phyloP scores from a whole-genome alignment of 1,140 invertebrate species.

The Drosophila miranda region DNA sequence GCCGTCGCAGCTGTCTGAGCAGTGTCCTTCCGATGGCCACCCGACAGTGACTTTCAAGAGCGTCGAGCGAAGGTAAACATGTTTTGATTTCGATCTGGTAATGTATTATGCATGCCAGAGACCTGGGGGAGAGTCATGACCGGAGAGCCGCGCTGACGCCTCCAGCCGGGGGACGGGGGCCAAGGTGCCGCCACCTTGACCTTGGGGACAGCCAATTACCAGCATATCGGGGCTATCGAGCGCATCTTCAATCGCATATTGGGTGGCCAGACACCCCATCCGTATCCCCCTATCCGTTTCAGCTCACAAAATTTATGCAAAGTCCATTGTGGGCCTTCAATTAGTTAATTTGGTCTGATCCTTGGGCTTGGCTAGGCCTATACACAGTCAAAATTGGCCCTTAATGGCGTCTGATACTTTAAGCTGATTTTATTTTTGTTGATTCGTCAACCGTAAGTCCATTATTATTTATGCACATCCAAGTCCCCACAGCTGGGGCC shows the following conservation, averaged over 20 bases:
- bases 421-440: conserved; percentile 32
- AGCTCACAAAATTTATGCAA: conserved; percentile 51
- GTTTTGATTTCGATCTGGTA: conserved; percentile 67
- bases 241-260: conserved; percentile 34
- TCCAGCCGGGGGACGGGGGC: too few relatives aligned
- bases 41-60: conserved; percentile 22
- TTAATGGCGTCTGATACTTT: conserved; percentile 30
- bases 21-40: conserved; percentile 16
- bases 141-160: background rate
- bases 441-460: conserved; percentile 25
- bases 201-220: conserved; percentile 24
- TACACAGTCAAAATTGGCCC: conserved; percentile 43
- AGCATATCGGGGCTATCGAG: conserved; percentile 2
- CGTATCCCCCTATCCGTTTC: conserved; percentile 4
- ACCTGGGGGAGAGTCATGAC: conserved; percentile 1
- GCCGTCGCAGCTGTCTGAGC: background rate
- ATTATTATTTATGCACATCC: conserved; percentile 59
- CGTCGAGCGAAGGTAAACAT: conserved; percentile 54
- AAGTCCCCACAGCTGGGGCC: background rate
- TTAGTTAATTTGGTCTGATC: conserved; percentile 58
- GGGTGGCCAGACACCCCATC: conserved; percentile 8
- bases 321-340: conserved; percentile 57
- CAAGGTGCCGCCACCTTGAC: conserved; percentile 9
- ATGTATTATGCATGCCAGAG: conserved; percentile 64
- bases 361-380: conserved; percentile 16